Evolutionary conservation across 2,113 vertebrate species (phyloP).

Genomic region (Cyanoramphus novaezelandiae): DNA sequence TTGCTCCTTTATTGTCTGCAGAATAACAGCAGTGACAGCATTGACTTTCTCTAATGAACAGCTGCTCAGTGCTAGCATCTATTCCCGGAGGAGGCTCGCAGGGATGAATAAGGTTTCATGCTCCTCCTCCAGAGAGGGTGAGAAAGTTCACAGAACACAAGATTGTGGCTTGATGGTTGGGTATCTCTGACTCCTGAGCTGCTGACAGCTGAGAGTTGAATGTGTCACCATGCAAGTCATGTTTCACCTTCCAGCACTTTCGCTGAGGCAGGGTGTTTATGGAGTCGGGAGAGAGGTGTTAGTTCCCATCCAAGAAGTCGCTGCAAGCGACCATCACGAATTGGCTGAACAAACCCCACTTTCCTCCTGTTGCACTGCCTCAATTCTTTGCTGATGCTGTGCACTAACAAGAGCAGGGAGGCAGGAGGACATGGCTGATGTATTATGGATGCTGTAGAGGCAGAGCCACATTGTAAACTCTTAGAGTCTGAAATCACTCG

Average conservation of each 20-base stretch:
- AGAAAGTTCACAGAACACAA: conserved; percentile 60
- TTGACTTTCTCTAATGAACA: conserved; percentile 67
- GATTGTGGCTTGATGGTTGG: conserved; percentile 15
- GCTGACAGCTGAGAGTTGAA: conserved; percentile 33
- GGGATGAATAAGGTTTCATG: conserved; percentile 66
- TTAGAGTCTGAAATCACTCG: not conserved
- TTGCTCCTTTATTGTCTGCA: conserved; percentile 65
- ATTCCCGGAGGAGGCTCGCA: not conserved
- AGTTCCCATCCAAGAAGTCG: not conserved
- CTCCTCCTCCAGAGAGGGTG: conserved; percentile 60
- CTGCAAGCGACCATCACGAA: not conserved
- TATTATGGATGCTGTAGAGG: not conserved
- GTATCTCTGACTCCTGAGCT: conserved; percentile 17
- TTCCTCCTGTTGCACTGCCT: not conserved
- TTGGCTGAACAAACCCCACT: not conserved
- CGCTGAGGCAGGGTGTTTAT: not conserved
- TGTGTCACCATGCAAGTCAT: not conserved
- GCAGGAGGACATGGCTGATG: not conserved
- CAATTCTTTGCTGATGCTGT: not conserved
- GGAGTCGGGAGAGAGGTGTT: not conserved
- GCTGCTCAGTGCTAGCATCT: conserved; percentile 58
- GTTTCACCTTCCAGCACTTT: conserved; percentile 22
- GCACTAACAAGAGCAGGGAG: not conserved
- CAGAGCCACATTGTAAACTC: not conserved
- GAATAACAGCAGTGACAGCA: conserved; percentile 62